Conservation (phyloP, 2,113 vertebrate genomes). For the Labeo rohita region DNA sequence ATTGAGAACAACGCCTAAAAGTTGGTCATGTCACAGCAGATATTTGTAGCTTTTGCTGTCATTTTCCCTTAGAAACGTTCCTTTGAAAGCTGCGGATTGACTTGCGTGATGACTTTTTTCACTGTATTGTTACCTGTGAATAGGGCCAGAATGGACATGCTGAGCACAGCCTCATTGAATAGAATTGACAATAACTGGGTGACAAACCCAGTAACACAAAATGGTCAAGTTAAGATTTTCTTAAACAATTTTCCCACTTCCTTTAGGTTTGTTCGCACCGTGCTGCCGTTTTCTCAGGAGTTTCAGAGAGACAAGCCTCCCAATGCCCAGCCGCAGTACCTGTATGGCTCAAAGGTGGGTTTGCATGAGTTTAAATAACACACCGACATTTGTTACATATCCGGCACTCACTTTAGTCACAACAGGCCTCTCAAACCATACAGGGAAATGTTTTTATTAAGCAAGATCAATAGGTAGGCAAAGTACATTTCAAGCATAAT, state of each 20-base stretch:
- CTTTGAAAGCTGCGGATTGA: background rate
- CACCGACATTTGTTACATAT: background rate
- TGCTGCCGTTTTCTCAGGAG: constrained; percentile 87
- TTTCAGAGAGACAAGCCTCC: constrained; percentile 91
- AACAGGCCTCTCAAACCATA: background rate
- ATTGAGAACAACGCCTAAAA: background rate
- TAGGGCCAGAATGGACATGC: background rate
- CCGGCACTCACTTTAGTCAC: background rate
- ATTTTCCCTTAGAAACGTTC: background rate
- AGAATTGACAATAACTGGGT: background rate
- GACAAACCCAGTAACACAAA: background rate
- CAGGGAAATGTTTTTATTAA: constrained; percentile 7
- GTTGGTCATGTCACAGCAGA: background rate
- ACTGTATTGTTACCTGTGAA: constrained; percentile 14
- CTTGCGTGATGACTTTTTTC: background rate
- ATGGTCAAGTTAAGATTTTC: background rate
- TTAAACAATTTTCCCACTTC: background rate
- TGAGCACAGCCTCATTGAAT: background rate
- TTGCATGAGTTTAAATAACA: background rate
- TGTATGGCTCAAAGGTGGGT: constrained; percentile 87
- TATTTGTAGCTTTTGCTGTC: background rate
- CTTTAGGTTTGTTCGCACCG: constrained; percentile 86
- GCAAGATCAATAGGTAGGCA: background rate
- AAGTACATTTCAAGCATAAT: background rate
- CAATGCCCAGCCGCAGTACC: constrained; percentile 87